phyloP scores from a whole-genome alignment of 1,140 invertebrate genomes.

The Rhyacophila brunnea region DNA sequence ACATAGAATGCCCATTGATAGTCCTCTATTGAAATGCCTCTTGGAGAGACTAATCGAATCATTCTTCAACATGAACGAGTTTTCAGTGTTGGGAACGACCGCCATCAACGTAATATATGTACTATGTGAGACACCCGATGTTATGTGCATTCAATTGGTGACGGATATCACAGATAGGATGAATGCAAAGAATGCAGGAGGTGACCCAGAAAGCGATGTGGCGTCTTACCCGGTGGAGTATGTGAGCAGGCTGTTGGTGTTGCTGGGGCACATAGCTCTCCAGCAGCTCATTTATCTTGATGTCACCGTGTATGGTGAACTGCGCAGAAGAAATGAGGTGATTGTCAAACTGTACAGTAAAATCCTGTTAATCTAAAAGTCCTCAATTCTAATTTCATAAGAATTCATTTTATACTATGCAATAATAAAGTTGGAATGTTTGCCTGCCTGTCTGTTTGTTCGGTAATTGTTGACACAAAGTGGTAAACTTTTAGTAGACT shows the following conservation, averaged over 20 bases:
- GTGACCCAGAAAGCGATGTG: conserved; percentile 40
- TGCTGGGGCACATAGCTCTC: conserved; percentile 71
- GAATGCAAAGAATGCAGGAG: conserved; percentile 33
- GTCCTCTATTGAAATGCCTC: conserved; percentile 42
- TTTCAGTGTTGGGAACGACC: conserved; percentile 44
- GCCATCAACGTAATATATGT: conserved; percentile 46
- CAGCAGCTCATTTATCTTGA: conserved; percentile 79
- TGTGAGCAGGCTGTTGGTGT: conserved; percentile 65
- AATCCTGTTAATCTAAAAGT: too few species aligned
- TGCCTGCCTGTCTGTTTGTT: too few species aligned
- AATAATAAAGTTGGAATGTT: too few species aligned
- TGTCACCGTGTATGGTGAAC: conserved; percentile 66
- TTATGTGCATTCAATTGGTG: conserved; percentile 43
- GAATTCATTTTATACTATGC: too few species aligned
- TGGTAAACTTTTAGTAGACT: too few species aligned
- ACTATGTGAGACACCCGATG: conserved; percentile 49
- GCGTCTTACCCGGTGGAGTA: conserved; percentile 46
- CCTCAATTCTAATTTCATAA: too few species aligned
- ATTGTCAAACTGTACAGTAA: too few species aligned
- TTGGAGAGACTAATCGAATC: conserved; percentile 44
- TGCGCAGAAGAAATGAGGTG: conserved; percentile 51
- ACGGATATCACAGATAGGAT: conserved; percentile 45
- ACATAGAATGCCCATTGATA: conserved; percentile 44
- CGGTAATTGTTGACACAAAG: too few species aligned
- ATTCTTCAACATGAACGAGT: conserved; percentile 44